Percentiles rank a stretch among this genome's conserved stretches.
phyloP scores from a whole-genome alignment of 2,113 vertebrate species.

The Brachypodius melanocephalos region DNA sequence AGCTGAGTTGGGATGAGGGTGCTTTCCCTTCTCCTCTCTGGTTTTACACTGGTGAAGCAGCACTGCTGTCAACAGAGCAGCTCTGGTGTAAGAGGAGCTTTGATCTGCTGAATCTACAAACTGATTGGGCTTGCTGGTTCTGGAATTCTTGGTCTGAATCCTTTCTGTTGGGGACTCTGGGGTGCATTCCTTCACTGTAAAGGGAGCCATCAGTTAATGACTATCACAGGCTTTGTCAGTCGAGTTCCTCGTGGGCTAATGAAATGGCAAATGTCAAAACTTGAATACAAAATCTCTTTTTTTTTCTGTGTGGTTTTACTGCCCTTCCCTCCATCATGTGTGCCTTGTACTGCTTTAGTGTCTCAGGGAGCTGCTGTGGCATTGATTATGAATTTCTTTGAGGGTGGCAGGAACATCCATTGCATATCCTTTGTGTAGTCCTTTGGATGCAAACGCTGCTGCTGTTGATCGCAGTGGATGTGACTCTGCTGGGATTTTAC shows the following conservation, averaged over 20 bases:
- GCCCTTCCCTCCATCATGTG: fast-evolving
- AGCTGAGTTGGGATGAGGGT: background rate
- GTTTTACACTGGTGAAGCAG: background rate
- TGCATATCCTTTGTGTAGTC: background rate
- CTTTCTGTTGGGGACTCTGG: background rate
- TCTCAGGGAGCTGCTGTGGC: background rate
- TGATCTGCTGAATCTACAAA: background rate
- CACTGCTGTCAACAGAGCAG: fast-evolving
- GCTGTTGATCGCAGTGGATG: background rate
- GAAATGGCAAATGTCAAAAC: background rate
- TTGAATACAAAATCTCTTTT: background rate
- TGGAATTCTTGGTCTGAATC: background rate
- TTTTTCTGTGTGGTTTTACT: background rate
- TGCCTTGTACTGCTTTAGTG: background rate
- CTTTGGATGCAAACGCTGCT: fast-evolving
- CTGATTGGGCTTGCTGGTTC: background rate
- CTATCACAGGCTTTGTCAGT: background rate
- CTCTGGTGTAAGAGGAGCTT: background rate
- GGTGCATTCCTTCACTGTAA: background rate
- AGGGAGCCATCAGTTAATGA: background rate
- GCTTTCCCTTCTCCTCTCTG: background rate
- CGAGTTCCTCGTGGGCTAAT: background rate
- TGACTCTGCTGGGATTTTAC: background rate
- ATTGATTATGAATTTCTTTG: background rate
- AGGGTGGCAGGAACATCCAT: background rate